Base-by-base conservation (phyloP, 2,113 vertebrate species). In the Marmota flaviventris region DNA sequence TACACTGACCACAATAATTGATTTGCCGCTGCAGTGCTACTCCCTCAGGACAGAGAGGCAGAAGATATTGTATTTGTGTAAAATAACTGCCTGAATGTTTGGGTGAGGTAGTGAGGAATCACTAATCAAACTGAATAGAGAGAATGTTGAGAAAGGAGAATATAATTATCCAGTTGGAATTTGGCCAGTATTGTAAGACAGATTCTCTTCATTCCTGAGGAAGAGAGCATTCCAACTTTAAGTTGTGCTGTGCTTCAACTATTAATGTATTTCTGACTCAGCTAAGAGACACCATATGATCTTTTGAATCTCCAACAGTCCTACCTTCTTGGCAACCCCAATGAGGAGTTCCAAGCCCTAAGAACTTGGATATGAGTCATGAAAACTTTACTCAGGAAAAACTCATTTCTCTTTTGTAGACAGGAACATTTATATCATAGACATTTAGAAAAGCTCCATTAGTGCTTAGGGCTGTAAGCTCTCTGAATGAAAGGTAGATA, bases 51-150 rank as follows among this genome's bases (percentile, higher is more conserved):
- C 48, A 11, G 53, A 88, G 91, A 93, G 90, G 77, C 29, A 51
- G 65, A 27, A 95, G 75, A 29, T 90, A 93, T 48, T 97, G 48
- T 77, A 27, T 58, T 73, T 56, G 29, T 73, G 11, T 83, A 95
- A 97, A 86, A 70, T 69, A 90, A 93, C 48, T 61, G 42, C 56
- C 45, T 85, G n/a, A 8, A 67, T 79, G 48, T 92, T 97, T 92
- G 89, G 53, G 82, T 86, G n/a, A 96, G 72, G 37, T n/a, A 95
- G 27, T 79, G 85, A 97, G 51, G 97, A 97, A 93, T 94, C 58
- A 32, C 88, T 86, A 39, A 91, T 96, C 75, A 7, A 85, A 87
- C 77, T 95, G 67, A 95, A 97, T 97, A 82, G 56, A 86, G 53
- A 94, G 53, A 18, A 45, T 34, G 27, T 76, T 91, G 81, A 65